These are phyloP conservation scores for Anneissia japonica DNA, from an alignment of 35 echinoderm and acorn worm species.

Conservation along the genomic window DNA sequence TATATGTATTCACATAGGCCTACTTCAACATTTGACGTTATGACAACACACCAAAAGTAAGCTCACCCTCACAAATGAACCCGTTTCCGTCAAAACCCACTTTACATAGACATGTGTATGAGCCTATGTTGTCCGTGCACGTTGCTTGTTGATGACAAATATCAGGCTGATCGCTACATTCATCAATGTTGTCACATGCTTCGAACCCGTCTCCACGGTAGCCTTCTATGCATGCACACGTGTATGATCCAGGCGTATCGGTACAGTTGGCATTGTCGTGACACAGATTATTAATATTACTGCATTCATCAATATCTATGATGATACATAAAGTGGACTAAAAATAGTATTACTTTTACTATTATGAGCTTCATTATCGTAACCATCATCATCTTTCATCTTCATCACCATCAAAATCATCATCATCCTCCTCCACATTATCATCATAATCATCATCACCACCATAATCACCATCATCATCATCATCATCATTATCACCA, in stretches of 20 bases:
- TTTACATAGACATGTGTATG: conserved; percentile 27
- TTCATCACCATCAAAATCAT: no score
- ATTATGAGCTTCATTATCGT: no score
- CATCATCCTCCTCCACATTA: no score
- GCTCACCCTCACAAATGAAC: not conserved
- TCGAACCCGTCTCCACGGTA: conserved; percentile 24
- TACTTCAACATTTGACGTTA: not conserved
- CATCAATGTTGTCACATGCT: conserved; percentile 33
- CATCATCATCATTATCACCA: no score
- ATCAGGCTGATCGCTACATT: conserved; percentile 23
- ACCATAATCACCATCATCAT: no score
- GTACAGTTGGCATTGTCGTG: not conserved
- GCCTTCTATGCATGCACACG: conserved; percentile 10
- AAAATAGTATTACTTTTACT: no score
- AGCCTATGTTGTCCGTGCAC: conserved; percentile 33
- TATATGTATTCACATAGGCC: no score
- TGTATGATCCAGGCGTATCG: conserved; percentile 8
- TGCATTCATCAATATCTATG: not conserved
- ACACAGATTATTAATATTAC: not conserved
- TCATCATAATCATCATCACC: no score
- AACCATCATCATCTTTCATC: no score
- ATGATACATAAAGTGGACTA: no score
- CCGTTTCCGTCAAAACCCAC: conserved; percentile 11
- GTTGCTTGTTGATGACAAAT: conserved; percentile 21
- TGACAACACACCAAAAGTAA: not conserved